These are phyloP conservation scores for Sciurus carolinensis DNA, from an alignment of 2,797 vertebrate genomes.

Conservation along the genomic window DNA sequence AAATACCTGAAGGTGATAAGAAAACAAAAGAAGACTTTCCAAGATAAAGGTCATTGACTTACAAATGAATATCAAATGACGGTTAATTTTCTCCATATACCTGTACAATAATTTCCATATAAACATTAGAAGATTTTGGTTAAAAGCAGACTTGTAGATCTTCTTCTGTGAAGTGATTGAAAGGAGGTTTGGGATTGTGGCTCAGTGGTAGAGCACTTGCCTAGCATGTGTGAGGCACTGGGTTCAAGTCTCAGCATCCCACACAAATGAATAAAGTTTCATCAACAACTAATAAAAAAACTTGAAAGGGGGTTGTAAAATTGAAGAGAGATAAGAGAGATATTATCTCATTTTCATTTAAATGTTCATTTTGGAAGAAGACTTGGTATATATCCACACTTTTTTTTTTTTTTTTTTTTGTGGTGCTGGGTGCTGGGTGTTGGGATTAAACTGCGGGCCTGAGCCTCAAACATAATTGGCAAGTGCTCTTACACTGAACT, in stretches of 20 bases:
- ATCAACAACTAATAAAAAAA: too few relatives aligned
- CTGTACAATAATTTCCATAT: not conserved
- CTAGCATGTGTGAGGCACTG: too few relatives aligned
- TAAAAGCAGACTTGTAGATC: not conserved
- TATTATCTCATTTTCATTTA: constrained; percentile 57
- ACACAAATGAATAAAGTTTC: too few relatives aligned
- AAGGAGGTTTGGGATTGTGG: too few relatives aligned
- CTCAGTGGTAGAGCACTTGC: too few relatives aligned
- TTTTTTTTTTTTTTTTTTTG: too few relatives aligned
- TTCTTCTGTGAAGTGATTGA: too few relatives aligned
- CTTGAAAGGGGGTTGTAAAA: not conserved
- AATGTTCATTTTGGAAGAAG: not conserved
- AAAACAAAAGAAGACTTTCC: not conserved
- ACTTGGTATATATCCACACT: not conserved
- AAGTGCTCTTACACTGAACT: not conserved
- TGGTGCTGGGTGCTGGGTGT: too few relatives aligned
- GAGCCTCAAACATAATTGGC: not conserved
- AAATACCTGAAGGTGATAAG: not conserved
- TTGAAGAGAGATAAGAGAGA: not conserved
- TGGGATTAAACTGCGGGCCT: not conserved
- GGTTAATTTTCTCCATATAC: not conserved
- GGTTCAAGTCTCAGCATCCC: too few relatives aligned
- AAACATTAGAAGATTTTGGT: not conserved
- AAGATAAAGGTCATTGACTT: not conserved
- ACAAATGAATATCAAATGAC: not conserved